Base-by-base conservation (phyloP, 1,140 invertebrate genomes). In the Cylas formicarius region DNA sequence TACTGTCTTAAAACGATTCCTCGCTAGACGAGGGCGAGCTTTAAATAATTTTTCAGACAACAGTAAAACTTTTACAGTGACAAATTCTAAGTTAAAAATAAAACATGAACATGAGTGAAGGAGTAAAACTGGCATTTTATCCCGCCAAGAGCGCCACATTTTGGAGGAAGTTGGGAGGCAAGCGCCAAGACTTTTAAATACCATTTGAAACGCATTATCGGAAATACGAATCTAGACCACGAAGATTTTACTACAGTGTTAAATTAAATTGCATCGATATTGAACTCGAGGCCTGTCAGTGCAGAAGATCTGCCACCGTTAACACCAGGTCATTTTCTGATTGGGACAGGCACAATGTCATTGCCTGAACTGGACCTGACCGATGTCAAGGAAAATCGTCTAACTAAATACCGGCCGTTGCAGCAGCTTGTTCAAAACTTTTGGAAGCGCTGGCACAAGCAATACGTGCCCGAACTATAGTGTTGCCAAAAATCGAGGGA, bases 391-490 rank as follows among this genome's bases (percentile, higher is more conserved):
- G 19, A 26, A 11, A 48, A 48, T 28, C 38, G 46, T 4, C 16
- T 48, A 11, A 31, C 10, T 14, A 29, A 35, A 13, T 47, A 16
- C n/a, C 44, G 41, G 19, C 26, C 11, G n/a, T 16, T 47, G 8
- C 44, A 47, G 19, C 39, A n/a, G 3, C 6, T 47, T 11, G n/a
- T 19, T 8, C 44, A 47, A 18, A 36, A 47, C 13, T 47, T 32
- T 18, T 48, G 39, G 38, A 16, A 19, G 6, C 9, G 43, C 27
- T 45, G 35, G 43, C 18, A 19, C 7, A 42, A 19, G 16, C 65
- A 68, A 31, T 67, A 68, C 43, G 9, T 67, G 1, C 35, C 40
- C 13, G 29, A 50, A 22, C 40, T 67, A 1, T 39, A 44, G 23
- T n/a, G n/a, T n/a, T n/a, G n/a, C n/a, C n/a, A n/a, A n/a, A n/a